These are phyloP conservation scores for Rhagophthalmus giganteus DNA, from an alignment of 2,888 invertebrate species.

Conservation along the genomic window DNA sequence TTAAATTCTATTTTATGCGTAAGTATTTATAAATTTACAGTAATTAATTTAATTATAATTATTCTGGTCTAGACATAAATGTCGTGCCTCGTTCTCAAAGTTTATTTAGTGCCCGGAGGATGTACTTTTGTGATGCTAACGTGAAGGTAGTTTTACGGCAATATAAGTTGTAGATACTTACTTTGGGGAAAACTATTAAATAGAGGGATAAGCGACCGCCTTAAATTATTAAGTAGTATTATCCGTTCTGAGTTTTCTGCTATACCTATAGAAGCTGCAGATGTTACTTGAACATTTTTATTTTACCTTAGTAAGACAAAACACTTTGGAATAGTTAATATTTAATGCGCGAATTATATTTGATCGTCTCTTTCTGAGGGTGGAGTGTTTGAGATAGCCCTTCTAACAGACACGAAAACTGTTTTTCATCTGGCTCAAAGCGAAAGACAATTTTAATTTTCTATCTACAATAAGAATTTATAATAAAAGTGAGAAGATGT, in stretches of 20 bases:
- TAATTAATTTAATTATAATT: no score
- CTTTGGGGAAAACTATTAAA: constrained; percentile 14
- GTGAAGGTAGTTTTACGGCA: background rate
- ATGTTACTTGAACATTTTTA: constrained; percentile 21
- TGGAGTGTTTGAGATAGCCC: constrained; percentile 20
- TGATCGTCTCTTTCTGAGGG: constrained; percentile 15
- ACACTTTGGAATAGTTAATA: constrained; percentile 25
- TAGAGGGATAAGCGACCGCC: constrained; percentile 6
- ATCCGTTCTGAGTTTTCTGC: constrained; percentile 18
- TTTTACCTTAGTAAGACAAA: constrained; percentile 17
- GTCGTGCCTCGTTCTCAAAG: no score
- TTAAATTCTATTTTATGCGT: no score
- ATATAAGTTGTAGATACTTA: constrained; percentile 1
- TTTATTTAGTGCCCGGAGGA: background rate
- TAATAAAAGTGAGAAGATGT: constrained; percentile 37
- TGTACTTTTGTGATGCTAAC: background rate
- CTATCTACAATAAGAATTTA: constrained; percentile 45
- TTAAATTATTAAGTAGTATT: constrained; percentile 20
- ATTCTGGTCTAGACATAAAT: no score
- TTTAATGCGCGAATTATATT: constrained; percentile 23
- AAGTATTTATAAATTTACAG: no score
- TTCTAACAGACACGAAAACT: constrained; percentile 12
- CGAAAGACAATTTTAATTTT: constrained; percentile 48
- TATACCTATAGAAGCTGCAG: constrained; percentile 17
- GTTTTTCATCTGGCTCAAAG: constrained; percentile 34